A percentile compares a stretch with the other conserved stretches of the same genome.
Evolutionary conservation across 2,888 invertebrate genomes (phyloP).

Genomic region (Latrodectus elegans): DNA sequence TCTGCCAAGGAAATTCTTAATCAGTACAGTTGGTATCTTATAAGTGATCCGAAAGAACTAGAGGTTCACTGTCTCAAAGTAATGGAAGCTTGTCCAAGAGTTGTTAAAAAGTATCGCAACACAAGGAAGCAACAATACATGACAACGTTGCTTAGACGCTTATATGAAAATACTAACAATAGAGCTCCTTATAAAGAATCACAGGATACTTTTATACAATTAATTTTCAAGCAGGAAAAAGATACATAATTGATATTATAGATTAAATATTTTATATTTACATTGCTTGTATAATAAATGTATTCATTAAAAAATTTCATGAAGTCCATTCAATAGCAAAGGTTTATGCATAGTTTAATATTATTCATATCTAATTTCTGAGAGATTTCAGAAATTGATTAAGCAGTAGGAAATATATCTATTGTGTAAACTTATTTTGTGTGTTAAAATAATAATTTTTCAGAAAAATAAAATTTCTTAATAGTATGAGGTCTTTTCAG

Average conservation of each 20-base stretch:
- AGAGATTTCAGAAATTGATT: too few relatives aligned
- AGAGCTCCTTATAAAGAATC: constrained; percentile 39
- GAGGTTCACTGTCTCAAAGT: constrained; percentile 80
- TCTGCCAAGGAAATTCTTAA: constrained; percentile 79
- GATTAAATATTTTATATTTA: too few relatives aligned
- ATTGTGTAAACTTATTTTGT: too few relatives aligned
- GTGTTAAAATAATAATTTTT: too few relatives aligned
- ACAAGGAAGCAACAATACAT: constrained; percentile 21
- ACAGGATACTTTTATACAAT: constrained; percentile 22
- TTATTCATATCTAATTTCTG: too few relatives aligned
- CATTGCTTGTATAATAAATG: too few relatives aligned
- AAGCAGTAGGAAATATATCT: too few relatives aligned
- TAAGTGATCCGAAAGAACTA: constrained; percentile 80
- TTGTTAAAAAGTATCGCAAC: constrained; percentile 48
- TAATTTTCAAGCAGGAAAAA: constrained; percentile 10
- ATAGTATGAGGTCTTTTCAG: too few relatives aligned
- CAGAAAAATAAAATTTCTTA: too few relatives aligned
- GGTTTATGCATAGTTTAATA: too few relatives aligned
- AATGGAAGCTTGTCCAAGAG: constrained; percentile 79
- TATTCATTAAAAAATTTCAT: too few relatives aligned
- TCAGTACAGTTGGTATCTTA: constrained; percentile 81
- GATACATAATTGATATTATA: background rate
- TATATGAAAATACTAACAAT: constrained; percentile 39
- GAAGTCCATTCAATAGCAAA: too few relatives aligned
- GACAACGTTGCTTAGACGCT: constrained; percentile 21